Conservation (phyloP, 2,888 invertebrate species). For the Caenorhabditis imperialis region DNA sequence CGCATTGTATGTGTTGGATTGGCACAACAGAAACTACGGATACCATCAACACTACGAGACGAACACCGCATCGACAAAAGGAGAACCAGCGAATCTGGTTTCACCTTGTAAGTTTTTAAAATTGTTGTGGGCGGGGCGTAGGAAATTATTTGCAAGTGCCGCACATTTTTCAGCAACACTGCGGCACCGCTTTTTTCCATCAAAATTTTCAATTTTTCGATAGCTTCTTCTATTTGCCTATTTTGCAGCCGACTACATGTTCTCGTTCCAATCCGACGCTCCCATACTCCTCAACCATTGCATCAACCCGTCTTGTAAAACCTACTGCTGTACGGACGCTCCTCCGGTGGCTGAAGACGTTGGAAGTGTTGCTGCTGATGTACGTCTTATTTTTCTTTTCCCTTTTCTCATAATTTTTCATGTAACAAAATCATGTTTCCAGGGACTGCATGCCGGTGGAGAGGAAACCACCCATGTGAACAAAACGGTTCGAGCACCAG, state of each 20-base stretch:
- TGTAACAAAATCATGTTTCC: no score
- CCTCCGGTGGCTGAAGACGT: slow-evolving; percentile 25
- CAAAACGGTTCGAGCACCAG: slow-evolving; percentile 14
- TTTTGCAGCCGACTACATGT: slow-evolving; percentile 42
- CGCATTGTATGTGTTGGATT: slow-evolving; percentile 91
- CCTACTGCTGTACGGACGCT: slow-evolving; percentile 59
- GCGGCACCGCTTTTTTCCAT: no score
- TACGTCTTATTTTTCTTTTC: slow-evolving; percentile 4
- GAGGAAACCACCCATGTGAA: slow-evolving; percentile 9
- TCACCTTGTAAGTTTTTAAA: slow-evolving; percentile 31
- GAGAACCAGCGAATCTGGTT: slow-evolving; percentile 42
- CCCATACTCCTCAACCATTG: slow-evolving; percentile 60
- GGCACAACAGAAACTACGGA: slow-evolving; percentile 82
- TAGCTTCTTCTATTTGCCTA: not conserved
- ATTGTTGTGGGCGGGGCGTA: not conserved
- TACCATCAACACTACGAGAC: slow-evolving; percentile 25
- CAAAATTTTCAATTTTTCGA: not conserved
- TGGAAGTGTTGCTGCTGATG: slow-evolving; percentile 26
- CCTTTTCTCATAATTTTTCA: not conserved
- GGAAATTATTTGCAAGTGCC: no score
- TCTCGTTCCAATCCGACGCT: slow-evolving; percentile 58
- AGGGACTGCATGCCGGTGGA: slow-evolving; percentile 31
- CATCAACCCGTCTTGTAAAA: slow-evolving; percentile 53
- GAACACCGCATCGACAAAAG: slow-evolving; percentile 10
- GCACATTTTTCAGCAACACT: no score